phyloP scores from a whole-genome alignment of 2,797 vertebrate species.

The Synanceia verrucosa region DNA sequence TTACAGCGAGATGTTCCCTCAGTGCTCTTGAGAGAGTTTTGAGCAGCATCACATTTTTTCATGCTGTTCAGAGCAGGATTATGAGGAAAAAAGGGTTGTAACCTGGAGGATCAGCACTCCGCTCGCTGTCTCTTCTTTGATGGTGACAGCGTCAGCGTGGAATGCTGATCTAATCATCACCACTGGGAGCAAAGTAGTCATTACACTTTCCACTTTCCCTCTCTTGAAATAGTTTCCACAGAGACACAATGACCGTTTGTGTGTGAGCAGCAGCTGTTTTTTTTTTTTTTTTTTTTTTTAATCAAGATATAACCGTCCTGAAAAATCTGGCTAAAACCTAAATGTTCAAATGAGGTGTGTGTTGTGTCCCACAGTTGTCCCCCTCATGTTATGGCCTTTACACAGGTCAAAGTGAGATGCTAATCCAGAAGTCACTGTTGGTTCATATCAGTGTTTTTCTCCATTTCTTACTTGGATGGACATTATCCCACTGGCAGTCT shows the following conservation, averaged over 20 bases:
- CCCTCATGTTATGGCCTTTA: background rate
- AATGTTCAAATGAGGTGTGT: slow-evolving; percentile 4
- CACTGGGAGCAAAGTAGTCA: slow-evolving; percentile 26
- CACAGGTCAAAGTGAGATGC: background rate
- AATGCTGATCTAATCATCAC: slow-evolving; percentile 54
- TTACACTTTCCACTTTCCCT: slow-evolving; percentile 42
- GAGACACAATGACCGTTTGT: background rate
- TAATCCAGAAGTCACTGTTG: background rate
- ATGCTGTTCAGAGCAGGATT: slow-evolving; percentile 11
- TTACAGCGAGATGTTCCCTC: slow-evolving; percentile 1
- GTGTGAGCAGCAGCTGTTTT: slow-evolving; percentile 5
- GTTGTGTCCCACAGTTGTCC: background rate
- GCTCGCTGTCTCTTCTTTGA: slow-evolving; percentile 25
- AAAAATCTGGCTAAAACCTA: background rate
- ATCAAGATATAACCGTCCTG: background rate
- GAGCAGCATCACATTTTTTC: slow-evolving; percentile 4
- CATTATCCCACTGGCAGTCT: background rate
- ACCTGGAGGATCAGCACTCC: background rate
- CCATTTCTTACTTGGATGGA: background rate
- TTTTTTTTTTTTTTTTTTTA: background rate
- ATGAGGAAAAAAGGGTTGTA: background rate
- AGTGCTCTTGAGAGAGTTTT: slow-evolving; percentile 1
- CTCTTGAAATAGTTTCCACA: slow-evolving; percentile 16
- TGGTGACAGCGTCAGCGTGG: slow-evolving; percentile 33
- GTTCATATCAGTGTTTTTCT: background rate